Evolutionary conservation across 2,888 invertebrate species (phyloP).

Genomic region (Mesopsocus fuscifrons): DNA sequence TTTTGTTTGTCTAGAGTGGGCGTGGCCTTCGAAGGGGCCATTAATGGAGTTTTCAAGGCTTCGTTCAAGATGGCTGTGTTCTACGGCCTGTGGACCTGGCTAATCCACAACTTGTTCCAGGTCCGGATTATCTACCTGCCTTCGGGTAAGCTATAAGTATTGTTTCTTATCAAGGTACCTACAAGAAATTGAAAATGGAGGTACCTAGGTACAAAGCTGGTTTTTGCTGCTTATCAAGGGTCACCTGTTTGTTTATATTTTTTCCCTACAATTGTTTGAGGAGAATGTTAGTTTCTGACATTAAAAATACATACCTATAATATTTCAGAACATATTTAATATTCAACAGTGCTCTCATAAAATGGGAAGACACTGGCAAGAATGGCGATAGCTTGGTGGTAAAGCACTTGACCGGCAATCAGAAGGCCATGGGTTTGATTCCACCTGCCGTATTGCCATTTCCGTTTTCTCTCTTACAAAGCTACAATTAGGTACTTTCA

Average conservation of each 20-base stretch:
- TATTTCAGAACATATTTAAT: no score
- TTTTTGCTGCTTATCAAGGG: no score
- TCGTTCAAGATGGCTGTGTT: constrained; percentile 94
- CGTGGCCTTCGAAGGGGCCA: constrained; percentile 65
- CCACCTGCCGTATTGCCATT: no score
- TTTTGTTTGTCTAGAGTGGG: constrained; percentile 39
- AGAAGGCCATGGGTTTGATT: no score
- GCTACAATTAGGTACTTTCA: no score
- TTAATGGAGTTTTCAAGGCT: constrained; percentile 87
- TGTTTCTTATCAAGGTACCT: not conserved
- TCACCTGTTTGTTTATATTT: not conserved
- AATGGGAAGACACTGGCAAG: no score
- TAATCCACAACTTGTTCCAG: constrained; percentile 86
- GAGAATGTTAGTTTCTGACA: not conserved
- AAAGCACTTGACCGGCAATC: no score
- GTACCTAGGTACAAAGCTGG: no score
- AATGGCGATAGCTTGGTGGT: no score
- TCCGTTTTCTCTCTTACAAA: no score
- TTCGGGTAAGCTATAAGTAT: constrained; percentile 41
- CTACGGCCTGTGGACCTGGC: constrained; percentile 97
- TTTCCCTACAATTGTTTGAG: not conserved
- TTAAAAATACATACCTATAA: no score
- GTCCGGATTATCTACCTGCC: constrained; percentile 91
- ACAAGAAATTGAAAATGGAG: not conserved
- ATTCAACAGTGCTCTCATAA: no score